Evolutionary conservation across 2,888 invertebrate species (phyloP).

Genomic region (Cylindroiulus punctatus): DNA sequence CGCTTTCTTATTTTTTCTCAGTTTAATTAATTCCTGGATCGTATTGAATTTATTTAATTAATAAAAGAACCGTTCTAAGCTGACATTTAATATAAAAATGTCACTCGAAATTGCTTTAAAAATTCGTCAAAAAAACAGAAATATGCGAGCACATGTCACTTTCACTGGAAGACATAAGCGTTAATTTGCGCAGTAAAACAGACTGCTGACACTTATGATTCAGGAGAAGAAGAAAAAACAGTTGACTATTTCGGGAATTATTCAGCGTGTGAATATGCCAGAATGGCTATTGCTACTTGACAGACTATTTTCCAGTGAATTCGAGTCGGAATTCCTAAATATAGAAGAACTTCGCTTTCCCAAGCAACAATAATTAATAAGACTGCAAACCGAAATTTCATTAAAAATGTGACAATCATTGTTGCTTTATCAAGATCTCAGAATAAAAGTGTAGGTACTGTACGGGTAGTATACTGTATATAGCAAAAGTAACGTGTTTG

Average conservation of each 20-base stretch:
- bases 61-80: slow-evolving; percentile 2
- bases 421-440: neutral
- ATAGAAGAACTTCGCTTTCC: neutral
- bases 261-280: slow-evolving; percentile 5
- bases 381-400: neutral
- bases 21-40: slow-evolving; percentile 22
- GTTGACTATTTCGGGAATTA: slow-evolving; percentile 11
- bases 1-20: neutral
- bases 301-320: neutral
- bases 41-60: slow-evolving; percentile 12
- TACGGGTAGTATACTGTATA: no score
- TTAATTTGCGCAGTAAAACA: slow-evolving; percentile 27
- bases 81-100: slow-evolving; percentile 36
- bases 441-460: no score
- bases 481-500: no score
- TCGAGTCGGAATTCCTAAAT: neutral
- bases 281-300: neutral
- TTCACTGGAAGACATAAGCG: neutral
- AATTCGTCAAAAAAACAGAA: neutral
- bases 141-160: neutral
- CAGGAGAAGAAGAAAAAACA: neutral
- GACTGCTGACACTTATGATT: slow-evolving; percentile 43
- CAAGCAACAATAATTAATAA: neutral
- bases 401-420: slow-evolving; percentile 38
- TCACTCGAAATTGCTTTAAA: neutral